Percentiles rank a stretch among this genome's conserved stretches.
phyloP scores from a whole-genome alignment of 2,113 vertebrate genomes.

The Rhynchomys soricoides region DNA sequence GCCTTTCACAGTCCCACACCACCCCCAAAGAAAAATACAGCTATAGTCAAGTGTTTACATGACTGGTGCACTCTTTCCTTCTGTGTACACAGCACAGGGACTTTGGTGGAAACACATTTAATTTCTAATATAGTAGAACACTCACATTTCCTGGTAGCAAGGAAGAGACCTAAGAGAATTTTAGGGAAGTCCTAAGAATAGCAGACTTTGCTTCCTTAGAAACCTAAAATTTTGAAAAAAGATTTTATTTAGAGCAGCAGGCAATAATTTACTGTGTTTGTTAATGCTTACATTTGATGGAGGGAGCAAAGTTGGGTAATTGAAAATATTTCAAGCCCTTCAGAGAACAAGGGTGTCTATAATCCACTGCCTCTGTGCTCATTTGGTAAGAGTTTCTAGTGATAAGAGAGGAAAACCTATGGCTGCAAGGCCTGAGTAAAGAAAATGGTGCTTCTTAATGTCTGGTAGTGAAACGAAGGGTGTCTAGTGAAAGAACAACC shows the following conservation, averaged over 20 bases:
- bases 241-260: neutral
- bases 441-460: neutral
- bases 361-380: slow-evolving; percentile 20
- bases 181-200: neutral
- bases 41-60: neutral
- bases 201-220: slow-evolving; percentile 48
- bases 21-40: slow-evolving; percentile 11
- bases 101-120: neutral
- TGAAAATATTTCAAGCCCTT: neutral
- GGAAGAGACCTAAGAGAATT: neutral
- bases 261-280: neutral
- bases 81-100: neutral
- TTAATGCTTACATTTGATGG: slow-evolving; percentile 4
- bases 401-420: neutral
- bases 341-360: slow-evolving; percentile 31
- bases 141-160: neutral
- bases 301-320: neutral
- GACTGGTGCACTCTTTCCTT: neutral
- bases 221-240: slow-evolving; percentile 18
- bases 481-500: neutral
- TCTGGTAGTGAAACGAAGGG: neutral
- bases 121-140: neutral
- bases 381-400: slow-evolving; percentile 44
- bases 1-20: too few relatives aligned
- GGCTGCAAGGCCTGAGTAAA: slow-evolving; percentile 12